Conservation (phyloP, 2,113 vertebrate genomes). For the Sapayoa aenigma region DNA sequence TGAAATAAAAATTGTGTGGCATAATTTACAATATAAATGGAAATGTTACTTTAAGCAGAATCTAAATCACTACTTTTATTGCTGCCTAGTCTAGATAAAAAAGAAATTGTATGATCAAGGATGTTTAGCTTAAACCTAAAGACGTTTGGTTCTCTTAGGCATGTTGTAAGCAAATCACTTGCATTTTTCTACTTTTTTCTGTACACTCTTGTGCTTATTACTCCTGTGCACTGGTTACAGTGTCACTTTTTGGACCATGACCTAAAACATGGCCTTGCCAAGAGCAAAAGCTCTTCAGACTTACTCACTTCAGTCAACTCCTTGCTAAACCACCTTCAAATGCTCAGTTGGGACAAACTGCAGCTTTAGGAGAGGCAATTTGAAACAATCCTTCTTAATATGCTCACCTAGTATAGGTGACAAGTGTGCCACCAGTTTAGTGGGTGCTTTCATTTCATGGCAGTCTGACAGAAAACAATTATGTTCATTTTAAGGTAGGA, state of each 20-base stretch:
- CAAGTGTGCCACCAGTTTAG: not conserved
- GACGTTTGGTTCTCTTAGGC: not conserved
- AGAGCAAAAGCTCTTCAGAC: not conserved
- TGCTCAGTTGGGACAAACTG: not conserved
- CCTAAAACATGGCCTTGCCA: not conserved
- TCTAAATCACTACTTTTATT: not conserved
- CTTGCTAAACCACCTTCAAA: not conserved
- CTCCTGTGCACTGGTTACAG: not conserved
- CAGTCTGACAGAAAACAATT: not conserved
- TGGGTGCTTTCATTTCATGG: not conserved
- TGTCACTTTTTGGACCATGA: not conserved
- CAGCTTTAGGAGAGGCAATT: not conserved
- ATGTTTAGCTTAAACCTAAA: not conserved
- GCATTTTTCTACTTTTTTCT: not conserved
- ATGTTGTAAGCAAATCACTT: not conserved
- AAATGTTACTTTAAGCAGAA: not conserved
- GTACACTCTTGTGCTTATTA: not conserved
- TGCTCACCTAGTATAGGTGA: not conserved
- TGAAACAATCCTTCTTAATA: not conserved
- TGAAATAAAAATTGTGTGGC: not conserved
- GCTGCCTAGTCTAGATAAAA: not conserved
- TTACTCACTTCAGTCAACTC: not conserved
- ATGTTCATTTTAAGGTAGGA: not conserved
- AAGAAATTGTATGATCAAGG: not conserved
- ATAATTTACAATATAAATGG: not conserved